Conservation (phyloP, 2,888 invertebrate genomes). For the Ornithoptera priamus region DNA sequence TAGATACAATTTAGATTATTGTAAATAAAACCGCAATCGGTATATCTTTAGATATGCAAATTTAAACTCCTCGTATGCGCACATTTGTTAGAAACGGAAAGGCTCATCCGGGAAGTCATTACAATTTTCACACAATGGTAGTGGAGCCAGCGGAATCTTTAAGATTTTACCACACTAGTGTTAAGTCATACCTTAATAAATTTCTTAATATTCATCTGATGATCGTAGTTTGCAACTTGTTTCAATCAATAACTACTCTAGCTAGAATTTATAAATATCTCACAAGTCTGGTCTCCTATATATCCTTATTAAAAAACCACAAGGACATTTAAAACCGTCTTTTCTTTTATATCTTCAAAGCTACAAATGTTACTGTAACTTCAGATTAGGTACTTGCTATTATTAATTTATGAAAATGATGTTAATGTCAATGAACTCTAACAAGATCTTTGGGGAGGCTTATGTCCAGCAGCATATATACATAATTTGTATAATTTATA, state of each 20-base stretch:
- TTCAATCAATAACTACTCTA: neutral
- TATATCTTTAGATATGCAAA: slow-evolving; percentile 17
- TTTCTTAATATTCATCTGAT: neutral
- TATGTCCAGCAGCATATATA: too few relatives aligned
- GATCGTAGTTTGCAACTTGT: neutral
- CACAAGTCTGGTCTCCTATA: too few relatives aligned
- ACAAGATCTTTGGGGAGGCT: too few relatives aligned
- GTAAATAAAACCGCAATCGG: neutral
- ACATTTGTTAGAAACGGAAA: slow-evolving; percentile 25
- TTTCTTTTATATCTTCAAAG: too few relatives aligned
- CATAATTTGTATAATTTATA: too few relatives aligned
- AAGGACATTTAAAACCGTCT: too few relatives aligned
- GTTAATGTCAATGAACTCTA: too few relatives aligned
- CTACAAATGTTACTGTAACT: too few relatives aligned
- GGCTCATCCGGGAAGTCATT: slow-evolving; percentile 26
- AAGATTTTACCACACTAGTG: neutral
- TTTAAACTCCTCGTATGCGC: slow-evolving; percentile 8
- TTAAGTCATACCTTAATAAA: neutral
- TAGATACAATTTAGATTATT: neutral
- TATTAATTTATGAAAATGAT: too few relatives aligned
- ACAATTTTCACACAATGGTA: slow-evolving; percentile 26
- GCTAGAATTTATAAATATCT: too few relatives aligned
- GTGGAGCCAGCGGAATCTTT: neutral
- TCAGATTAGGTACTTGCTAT: too few relatives aligned
- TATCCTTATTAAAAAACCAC: too few relatives aligned